phyloP scores from a whole-genome alignment of 2,888 invertebrate species.

The Limnephilus marmoratus region DNA sequence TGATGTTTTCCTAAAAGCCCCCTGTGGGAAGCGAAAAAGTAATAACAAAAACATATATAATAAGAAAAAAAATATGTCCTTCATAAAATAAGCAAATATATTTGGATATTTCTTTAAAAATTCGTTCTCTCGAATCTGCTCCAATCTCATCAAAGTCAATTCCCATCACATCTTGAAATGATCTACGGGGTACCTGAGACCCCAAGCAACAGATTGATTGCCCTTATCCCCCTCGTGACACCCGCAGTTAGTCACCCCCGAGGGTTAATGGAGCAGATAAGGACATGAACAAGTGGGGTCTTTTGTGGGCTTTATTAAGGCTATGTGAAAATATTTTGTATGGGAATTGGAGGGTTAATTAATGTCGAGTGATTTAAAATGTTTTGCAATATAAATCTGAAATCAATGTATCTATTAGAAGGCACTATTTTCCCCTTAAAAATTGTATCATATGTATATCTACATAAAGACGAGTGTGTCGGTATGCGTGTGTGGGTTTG shows the following conservation, averaged over 20 bases:
- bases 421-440: no score
- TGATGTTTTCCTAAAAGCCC: no score
- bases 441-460: no score
- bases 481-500: no score
- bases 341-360: not conserved
- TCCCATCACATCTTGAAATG: not conserved
- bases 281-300: slow-evolving; percentile 7
- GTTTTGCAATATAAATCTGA: not conserved
- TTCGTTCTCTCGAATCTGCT: not conserved
- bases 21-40: no score
- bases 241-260: slow-evolving; percentile 6
- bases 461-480: no score
- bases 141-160: not conserved
- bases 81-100: no score
- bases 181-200: not conserved
- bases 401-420: no score
- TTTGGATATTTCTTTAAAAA: no score
- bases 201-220: slow-evolving; percentile 30
- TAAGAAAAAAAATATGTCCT: no score
- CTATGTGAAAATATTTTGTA: not conserved
- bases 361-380: not conserved
- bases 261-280: slow-evolving; percentile 48
- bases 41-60: no score
- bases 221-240: slow-evolving; percentile 21
- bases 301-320: not conserved